phyloP scores from a whole-genome alignment of 2,888 invertebrate species.

The Pemphredon lugubris region DNA sequence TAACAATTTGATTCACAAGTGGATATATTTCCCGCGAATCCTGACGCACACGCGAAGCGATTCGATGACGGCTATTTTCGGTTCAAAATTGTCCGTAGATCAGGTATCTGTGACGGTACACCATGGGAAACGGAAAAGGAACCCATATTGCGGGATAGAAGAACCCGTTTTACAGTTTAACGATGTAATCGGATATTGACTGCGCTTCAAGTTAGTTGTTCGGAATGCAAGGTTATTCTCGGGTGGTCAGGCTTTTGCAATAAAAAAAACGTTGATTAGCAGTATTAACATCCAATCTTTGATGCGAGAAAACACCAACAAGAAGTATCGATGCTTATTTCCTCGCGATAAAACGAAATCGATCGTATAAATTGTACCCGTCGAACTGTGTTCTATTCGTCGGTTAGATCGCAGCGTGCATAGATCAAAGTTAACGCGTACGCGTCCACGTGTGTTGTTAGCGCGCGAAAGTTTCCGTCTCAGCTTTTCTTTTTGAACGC shows the following conservation, averaged over 20 bases:
- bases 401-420: not conserved
- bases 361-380: not conserved
- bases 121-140: not conserved
- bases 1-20: too few species aligned
- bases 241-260: too few species aligned
- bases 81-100: too few species aligned
- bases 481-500: slow-evolving; percentile 36
- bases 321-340: too few species aligned
- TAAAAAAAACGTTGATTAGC: too few species aligned
- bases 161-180: slow-evolving; percentile 19
- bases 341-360: not conserved
- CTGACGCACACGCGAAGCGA: too few species aligned
- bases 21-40: too few species aligned
- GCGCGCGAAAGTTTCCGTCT: slow-evolving; percentile 35
- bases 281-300: too few species aligned
- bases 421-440: not conserved
- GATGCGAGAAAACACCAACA: too few species aligned
- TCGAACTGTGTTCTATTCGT: not conserved
- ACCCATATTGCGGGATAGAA: not conserved
- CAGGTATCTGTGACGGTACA: too few species aligned
- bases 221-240: not conserved
- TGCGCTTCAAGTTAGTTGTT: slow-evolving; percentile 6
- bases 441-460: too few species aligned
- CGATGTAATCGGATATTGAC: slow-evolving; percentile 12
- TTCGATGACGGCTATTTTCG: too few species aligned